phyloP scores from a whole-genome alignment of 1,140 invertebrate species.

The Pseudomyrmex flavicornis region DNA sequence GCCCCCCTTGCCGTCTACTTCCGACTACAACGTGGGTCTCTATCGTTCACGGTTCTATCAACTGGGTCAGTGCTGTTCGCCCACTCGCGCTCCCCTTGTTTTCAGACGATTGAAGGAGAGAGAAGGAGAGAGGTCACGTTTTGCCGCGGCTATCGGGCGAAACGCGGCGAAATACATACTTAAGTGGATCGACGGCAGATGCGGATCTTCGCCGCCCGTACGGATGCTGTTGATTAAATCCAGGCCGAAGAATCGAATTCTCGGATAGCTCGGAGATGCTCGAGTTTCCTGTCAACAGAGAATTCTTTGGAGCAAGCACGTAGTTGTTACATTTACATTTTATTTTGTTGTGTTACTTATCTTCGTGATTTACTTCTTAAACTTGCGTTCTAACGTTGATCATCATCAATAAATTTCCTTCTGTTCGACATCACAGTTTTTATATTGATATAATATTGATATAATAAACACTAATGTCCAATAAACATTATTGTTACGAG shows the following conservation, averaged over 20 bases:
- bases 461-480: too few relatives aligned
- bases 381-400: too few relatives aligned
- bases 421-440: too few relatives aligned
- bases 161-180: neutral
- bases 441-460: too few relatives aligned
- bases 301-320: neutral
- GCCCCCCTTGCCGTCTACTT: neutral
- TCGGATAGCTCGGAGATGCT: neutral
- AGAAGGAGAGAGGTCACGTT: neutral
- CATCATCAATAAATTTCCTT: too few relatives aligned
- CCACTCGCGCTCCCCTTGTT: constrained; percentile 26
- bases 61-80: constrained; percentile 49
- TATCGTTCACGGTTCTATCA: constrained; percentile 55
- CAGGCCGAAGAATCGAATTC: neutral
- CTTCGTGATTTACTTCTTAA: too few relatives aligned
- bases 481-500: too few relatives aligned
- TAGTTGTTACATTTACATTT: too few relatives aligned
- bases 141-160: neutral
- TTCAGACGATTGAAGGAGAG: neutral
- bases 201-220: neutral
- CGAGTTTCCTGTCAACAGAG: neutral
- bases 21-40: constrained; percentile 3
- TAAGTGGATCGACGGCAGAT: neutral
- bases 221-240: neutral
- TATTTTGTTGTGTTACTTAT: too few relatives aligned